phyloP scores from a whole-genome alignment of 2,797 vertebrate species.

The Coreius guichenoti region DNA sequence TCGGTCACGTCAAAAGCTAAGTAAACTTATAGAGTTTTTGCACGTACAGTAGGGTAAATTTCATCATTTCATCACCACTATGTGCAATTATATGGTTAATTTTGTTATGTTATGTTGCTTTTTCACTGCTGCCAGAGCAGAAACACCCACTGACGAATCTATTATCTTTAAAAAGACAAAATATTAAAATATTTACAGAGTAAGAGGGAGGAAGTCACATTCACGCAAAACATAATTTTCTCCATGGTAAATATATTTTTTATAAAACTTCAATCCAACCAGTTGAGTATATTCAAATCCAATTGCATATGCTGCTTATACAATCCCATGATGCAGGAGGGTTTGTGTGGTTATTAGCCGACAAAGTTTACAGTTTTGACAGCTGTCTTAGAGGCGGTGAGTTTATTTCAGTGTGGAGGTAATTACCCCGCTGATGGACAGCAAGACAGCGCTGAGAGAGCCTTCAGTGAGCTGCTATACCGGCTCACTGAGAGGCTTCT shows the following conservation, averaged over 20 bases:
- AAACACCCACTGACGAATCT: too few species aligned
- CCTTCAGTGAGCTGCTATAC: neutral
- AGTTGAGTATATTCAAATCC: neutral
- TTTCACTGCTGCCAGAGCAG: too few species aligned
- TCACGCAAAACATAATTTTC: neutral
- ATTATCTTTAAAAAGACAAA: too few species aligned
- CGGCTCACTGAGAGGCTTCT: neutral
- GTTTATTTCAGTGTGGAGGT: neutral
- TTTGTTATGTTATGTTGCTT: too few species aligned
- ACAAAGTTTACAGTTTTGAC: conserved; percentile 3
- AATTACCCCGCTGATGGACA: conserved; percentile 7
- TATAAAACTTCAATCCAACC: neutral
- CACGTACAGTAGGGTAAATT: too few species aligned
- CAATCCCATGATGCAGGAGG: neutral
- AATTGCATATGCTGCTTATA: neutral
- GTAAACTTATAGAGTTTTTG: too few species aligned
- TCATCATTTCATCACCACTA: too few species aligned
- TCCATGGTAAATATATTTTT: neutral
- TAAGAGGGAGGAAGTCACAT: neutral
- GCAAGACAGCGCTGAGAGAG: neutral
- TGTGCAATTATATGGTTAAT: too few species aligned
- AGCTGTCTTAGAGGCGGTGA: neutral
- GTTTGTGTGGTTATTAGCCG: neutral
- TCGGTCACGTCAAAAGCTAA: too few species aligned
- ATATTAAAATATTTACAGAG: neutral